These are phyloP conservation scores for Horisme vitalbata DNA, from an alignment of 2,888 invertebrate genomes.

Conservation along the genomic window DNA sequence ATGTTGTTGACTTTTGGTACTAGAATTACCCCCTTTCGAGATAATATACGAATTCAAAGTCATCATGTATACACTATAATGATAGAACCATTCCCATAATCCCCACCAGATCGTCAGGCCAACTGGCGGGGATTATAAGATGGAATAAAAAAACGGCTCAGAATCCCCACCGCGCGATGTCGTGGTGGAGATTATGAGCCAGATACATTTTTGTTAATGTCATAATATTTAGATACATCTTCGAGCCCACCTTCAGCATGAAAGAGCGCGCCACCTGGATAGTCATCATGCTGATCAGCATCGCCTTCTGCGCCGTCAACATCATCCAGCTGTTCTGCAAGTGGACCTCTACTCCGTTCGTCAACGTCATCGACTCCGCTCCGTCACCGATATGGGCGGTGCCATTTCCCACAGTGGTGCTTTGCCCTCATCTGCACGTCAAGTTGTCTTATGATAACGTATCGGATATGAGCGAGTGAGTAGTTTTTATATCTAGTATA, in stretches of 20 bases:
- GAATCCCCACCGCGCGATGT: too few relatives aligned
- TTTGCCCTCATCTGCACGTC: constrained; percentile 72
- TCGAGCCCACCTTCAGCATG: constrained; percentile 66
- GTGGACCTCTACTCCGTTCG: constrained; percentile 72
- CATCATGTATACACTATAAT: too few relatives aligned
- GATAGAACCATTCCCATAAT: too few relatives aligned
- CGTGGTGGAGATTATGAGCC: too few relatives aligned
- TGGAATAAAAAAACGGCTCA: too few relatives aligned
- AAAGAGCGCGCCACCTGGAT: constrained; percentile 68
- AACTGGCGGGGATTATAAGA: too few relatives aligned
- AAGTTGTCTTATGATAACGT: constrained; percentile 63
- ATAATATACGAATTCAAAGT: too few relatives aligned
- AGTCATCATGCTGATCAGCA: constrained; percentile 63
- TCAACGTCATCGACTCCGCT: constrained; percentile 72
- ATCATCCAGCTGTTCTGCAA: constrained; percentile 67
- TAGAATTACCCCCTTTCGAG: too few relatives aligned
- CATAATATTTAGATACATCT: constrained; percentile 60
- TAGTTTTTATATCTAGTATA: neutral
- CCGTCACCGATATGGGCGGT: constrained; percentile 76
- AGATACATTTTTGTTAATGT: too few relatives aligned
- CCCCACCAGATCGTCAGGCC: too few relatives aligned
- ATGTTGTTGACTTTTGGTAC: too few relatives aligned
- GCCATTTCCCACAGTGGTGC: constrained; percentile 72
- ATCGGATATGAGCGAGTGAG: constrained; percentile 58
- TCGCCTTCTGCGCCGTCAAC: constrained; percentile 64